Conservation (phyloP, 2,797 vertebrate genomes). For the Gobionotothen gibberifrons region DNA sequence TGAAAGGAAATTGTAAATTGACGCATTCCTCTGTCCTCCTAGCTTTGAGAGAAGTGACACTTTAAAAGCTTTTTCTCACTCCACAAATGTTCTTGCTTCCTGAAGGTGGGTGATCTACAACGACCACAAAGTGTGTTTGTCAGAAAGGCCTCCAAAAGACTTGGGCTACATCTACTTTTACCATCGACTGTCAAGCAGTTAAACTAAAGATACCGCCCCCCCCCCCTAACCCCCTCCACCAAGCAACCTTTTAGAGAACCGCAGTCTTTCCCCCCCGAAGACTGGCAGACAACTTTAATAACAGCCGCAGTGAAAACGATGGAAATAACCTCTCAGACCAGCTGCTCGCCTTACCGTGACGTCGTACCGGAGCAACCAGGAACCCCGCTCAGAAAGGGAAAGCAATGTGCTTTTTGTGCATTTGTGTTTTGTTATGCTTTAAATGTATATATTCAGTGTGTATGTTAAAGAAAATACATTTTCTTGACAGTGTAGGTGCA, state of each 20-base stretch:
- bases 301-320: slow-evolving; percentile 66
- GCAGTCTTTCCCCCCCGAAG: slow-evolving; percentile 79
- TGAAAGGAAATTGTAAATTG: slow-evolving; percentile 15
- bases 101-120: slow-evolving; percentile 99
- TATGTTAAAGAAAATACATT: slow-evolving; percentile 35
- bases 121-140: slow-evolving; percentile 97
- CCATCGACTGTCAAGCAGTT: slow-evolving; percentile 93
- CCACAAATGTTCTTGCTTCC: slow-evolving; percentile 15
- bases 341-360: slow-evolving; percentile 64
- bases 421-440: slow-evolving; percentile 70
- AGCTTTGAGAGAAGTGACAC: not conserved
- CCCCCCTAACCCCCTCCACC: slow-evolving; percentile 5
- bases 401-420: slow-evolving; percentile 71
- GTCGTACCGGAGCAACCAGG: slow-evolving; percentile 67
- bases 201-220: slow-evolving; percentile 65
- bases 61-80: not conserved
- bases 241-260: slow-evolving; percentile 79
- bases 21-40: not conserved
- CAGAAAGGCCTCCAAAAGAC: slow-evolving; percentile 96
- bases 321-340: slow-evolving; percentile 78
- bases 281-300: slow-evolving; percentile 66
- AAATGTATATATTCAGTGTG: slow-evolving; percentile 67
- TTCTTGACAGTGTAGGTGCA: slow-evolving; percentile 55
- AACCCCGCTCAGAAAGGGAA: slow-evolving; percentile 68
- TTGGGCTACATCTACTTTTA: slow-evolving; percentile 99